Evolutionary conservation across 2,797 vertebrate species (phyloP).

Genomic region (Hippoglossus hippoglossus): DNA sequence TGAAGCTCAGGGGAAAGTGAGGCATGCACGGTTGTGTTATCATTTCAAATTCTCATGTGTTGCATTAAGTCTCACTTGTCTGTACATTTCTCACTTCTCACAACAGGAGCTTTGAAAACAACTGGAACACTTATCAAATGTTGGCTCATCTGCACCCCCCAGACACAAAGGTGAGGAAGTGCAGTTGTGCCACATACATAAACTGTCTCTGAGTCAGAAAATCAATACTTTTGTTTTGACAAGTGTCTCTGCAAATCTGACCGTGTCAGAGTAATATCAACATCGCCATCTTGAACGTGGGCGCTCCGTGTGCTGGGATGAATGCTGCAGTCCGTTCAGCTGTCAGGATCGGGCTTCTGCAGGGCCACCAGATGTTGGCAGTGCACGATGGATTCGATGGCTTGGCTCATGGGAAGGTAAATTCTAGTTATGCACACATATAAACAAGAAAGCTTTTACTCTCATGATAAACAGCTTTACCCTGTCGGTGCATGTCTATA

Average conservation of each 20-base stretch:
- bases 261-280: conserved; percentile 86
- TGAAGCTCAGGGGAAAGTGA: conserved; percentile 95
- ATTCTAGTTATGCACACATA: background rate
- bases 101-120: conserved; percentile 94
- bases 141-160: conserved; percentile 91
- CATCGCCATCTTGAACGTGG: conserved; percentile 91
- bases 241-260: conserved; percentile 28
- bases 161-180: conserved; percentile 84
- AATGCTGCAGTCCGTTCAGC: conserved; percentile 91
- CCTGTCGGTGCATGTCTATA: background rate
- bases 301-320: conserved; percentile 94
- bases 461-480: background rate
- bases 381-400: conserved; percentile 94
- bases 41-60: background rate
- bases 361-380: conserved; percentile 91
- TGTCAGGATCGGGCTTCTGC: conserved; percentile 90
- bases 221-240: conserved; percentile 1
- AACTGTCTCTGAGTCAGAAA: background rate
- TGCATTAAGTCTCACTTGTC: conserved; percentile 17
- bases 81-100: conserved; percentile 10
- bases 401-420: conserved; percentile 88
- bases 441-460: background rate
- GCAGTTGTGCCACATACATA: background rate
- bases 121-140: conserved; percentile 94
- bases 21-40: conserved; percentile 41